Conservation (phyloP, 2,797 vertebrate genomes). For the Artibeus lituratus region DNA sequence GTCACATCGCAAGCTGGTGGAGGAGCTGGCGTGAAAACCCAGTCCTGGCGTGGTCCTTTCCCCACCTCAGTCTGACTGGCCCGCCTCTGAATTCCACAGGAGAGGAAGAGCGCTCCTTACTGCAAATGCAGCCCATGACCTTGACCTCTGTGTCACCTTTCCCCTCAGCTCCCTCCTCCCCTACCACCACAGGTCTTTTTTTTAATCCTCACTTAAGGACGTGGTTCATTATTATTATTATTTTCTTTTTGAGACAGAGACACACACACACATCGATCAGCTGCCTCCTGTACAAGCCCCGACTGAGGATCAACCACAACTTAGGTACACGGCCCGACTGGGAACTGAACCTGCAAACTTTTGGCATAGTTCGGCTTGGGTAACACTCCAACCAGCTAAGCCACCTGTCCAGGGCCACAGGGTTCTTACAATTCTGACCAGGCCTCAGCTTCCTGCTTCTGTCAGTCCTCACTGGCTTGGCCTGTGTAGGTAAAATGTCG, state of each 20-base stretch:
- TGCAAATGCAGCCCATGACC: background rate
- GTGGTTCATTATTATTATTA: background rate
- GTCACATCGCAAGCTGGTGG: background rate
- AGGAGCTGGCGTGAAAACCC: background rate
- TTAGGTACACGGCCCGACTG: background rate
- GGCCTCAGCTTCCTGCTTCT: background rate
- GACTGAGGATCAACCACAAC: background rate
- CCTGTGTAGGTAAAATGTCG: conserved; percentile 18
- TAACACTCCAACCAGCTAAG: background rate
- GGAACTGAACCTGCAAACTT: background rate
- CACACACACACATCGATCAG: no score
- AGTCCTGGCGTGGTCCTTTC: background rate
- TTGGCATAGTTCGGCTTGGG: background rate
- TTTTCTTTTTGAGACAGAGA: background rate
- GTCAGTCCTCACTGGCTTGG: background rate
- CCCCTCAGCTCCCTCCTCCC: background rate
- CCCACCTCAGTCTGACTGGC: no score
- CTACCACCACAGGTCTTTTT: background rate
- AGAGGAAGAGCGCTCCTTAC: background rate
- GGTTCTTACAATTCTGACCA: background rate
- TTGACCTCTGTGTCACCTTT: background rate
- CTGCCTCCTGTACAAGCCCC: background rate
- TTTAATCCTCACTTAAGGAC: background rate
- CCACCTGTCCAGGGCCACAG: background rate
- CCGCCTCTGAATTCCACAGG: background rate